Conservation (phyloP, 2,888 invertebrate species). For the Spatulosminthurus flaviceps region DNA sequence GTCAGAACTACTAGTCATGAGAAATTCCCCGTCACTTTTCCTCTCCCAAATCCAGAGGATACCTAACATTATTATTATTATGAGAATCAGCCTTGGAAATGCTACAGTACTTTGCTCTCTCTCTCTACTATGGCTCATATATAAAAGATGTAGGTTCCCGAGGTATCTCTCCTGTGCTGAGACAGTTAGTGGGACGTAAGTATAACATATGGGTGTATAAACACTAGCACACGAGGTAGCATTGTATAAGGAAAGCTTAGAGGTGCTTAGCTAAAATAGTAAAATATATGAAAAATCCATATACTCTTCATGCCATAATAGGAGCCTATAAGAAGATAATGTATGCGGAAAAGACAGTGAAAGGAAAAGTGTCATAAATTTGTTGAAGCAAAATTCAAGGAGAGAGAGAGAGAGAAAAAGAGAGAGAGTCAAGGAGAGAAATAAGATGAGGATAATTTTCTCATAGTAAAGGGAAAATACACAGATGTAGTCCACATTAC, state of each 20-base stretch:
- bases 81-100: background rate
- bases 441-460: too few species aligned
- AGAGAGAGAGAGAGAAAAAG: constrained; percentile 47
- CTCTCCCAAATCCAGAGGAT: background rate
- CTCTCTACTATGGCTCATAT: too few species aligned
- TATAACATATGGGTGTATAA: too few species aligned
- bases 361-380: constrained; percentile 64
- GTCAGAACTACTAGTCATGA: background rate
- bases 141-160: too few species aligned
- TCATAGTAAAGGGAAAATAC: constrained; percentile 42
- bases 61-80: background rate
- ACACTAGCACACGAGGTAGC: too few species aligned
- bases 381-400: constrained; percentile 52
- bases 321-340: constrained; percentile 54
- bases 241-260: too few species aligned
- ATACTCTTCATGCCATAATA: background rate
- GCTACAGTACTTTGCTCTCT: too few species aligned
- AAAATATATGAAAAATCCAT: too few species aligned
- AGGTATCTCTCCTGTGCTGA: too few species aligned
- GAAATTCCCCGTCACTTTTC: constrained; percentile 18
- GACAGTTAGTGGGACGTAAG: too few species aligned
- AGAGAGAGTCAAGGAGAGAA: constrained; percentile 1
- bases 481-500: constrained; percentile 39
- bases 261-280: too few species aligned
- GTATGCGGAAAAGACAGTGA: constrained; percentile 62